These are phyloP conservation scores for Enteromius unitaeniatus DNA, from an alignment of 2,797 vertebrate species.

Conservation along the genomic window DNA sequence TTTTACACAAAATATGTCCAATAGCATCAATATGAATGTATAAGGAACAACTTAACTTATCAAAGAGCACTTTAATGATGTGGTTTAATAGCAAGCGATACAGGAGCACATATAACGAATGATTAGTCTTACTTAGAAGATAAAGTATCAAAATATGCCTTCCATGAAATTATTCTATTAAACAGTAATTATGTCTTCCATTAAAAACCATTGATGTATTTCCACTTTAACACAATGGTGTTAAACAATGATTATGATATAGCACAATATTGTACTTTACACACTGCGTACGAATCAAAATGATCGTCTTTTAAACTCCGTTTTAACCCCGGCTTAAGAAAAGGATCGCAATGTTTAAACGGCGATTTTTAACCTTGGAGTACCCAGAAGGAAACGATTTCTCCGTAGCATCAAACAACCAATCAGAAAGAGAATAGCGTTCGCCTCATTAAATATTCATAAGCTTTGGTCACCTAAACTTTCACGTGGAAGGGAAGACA, in stretches of 20 bases:
- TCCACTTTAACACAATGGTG: conserved; percentile 9
- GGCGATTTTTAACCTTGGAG: background rate
- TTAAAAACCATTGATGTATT: conserved; percentile 22
- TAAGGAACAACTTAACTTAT: background rate
- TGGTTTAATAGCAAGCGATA: conserved; percentile 10
- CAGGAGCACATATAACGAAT: conserved; percentile 4
- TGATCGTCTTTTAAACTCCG: background rate
- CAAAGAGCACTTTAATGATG: background rate
- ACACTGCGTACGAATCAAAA: background rate
- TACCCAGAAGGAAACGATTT: background rate
- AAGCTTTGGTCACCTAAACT: background rate
- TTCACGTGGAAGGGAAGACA: background rate
- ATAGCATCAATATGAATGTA: background rate
- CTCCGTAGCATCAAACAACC: background rate
- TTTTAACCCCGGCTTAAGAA: background rate
- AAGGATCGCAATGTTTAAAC: background rate
- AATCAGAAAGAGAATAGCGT: background rate
- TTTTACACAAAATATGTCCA: background rate
- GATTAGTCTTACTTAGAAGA: conserved; percentile 17
- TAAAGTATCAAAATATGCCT: conserved; percentile 10
- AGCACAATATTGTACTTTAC: background rate
- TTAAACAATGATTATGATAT: background rate
- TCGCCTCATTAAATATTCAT: background rate
- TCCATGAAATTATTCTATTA: conserved; percentile 33
- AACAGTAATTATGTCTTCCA: conserved; percentile 19